Evolutionary conservation across 2,888 invertebrate genomes (phyloP).

Genomic region (Acanthosepion esculentum): DNA sequence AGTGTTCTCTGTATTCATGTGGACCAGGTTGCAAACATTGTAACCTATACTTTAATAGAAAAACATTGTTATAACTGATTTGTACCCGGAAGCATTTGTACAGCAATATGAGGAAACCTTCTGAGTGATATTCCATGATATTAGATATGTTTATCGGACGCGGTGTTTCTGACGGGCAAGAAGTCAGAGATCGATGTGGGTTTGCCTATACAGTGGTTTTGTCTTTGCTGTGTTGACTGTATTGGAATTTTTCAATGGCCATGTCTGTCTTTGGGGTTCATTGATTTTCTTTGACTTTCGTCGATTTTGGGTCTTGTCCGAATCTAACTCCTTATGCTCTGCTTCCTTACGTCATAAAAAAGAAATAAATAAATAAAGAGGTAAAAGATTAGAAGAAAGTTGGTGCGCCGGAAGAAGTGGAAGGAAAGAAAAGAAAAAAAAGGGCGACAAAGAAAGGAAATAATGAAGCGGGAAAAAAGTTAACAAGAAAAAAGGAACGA

Average conservation of each 20-base stretch:
- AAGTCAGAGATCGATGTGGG: background rate
- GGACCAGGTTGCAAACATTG: background rate
- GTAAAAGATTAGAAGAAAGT: background rate
- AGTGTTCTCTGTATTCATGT: background rate
- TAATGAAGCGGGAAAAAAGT: background rate
- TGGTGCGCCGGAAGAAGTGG: background rate
- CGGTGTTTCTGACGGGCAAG: too few species aligned
- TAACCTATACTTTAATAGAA: background rate
- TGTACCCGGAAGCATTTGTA: background rate
- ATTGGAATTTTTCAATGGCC: background rate
- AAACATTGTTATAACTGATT: background rate
- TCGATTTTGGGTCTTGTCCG: background rate
- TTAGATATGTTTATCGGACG: background rate
- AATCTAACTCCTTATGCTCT: background rate
- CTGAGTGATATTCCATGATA: background rate
- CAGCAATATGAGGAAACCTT: background rate
- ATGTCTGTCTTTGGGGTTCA: background rate
- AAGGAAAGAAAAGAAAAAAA: background rate
- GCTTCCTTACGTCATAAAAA: background rate
- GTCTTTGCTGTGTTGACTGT: background rate
- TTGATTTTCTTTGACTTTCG: background rate
- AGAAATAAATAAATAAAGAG: background rate
- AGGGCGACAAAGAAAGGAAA: rapidly evolving
- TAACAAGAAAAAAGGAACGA: rapidly evolving
- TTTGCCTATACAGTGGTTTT: background rate